Evolutionary conservation across 2,797 vertebrate genomes (phyloP), one percentile per base, ranked within the genome.

Genomic region (Galaxias olidus): DNA sequence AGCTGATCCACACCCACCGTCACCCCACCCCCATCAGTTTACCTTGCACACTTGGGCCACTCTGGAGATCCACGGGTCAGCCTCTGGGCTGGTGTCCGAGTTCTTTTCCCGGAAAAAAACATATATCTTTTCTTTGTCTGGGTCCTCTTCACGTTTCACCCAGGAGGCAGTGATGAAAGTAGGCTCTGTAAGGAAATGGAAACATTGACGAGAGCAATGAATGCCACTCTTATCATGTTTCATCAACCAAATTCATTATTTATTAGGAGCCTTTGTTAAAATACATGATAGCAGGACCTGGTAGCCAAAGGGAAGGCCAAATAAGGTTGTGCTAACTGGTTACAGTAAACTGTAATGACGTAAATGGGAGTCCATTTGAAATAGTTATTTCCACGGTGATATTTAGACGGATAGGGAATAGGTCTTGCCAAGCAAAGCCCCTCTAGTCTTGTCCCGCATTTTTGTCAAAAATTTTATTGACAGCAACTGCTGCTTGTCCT

Each of bases 31-130:
- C 44, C 13, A 54, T 10, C 50, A n/a, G 17, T 17, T 0, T 84
- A 94, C 93, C 90, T 93, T 93, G 73, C 93, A 94, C 14, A 94
- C 86, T 80, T 89, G 83, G 57, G 90, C 90, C 45, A 94, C 84
- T 62, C 86, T 86, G 0, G 92, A 91, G 61, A 92, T 90, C 90
- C 89, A 91, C 10, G 88, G 92, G 12, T 94, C 90, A 0, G 90
- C 90, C 2, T 93, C 92, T 9, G 84, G 91, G 72, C 71, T 89
- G 10, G 12, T 75, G 74, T 91, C 90, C 0, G 86, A 81, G 74
- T 93, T 93, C 77, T 90, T 92, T 58, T 94, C 93, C 1, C 90
- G 85, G 56, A 94, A 92, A 51, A 93, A 90, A 0, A 93, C 15
- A 17, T 93, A 94, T 4, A 94, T 92, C 68, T 93, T 93, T 40